A percentile compares a stretch with the other conserved stretches of the same genome.
These are phyloP conservation scores for Apogon talboti DNA, from an alignment of 2,797 vertebrate genomes.

Conservation along the genomic window DNA sequence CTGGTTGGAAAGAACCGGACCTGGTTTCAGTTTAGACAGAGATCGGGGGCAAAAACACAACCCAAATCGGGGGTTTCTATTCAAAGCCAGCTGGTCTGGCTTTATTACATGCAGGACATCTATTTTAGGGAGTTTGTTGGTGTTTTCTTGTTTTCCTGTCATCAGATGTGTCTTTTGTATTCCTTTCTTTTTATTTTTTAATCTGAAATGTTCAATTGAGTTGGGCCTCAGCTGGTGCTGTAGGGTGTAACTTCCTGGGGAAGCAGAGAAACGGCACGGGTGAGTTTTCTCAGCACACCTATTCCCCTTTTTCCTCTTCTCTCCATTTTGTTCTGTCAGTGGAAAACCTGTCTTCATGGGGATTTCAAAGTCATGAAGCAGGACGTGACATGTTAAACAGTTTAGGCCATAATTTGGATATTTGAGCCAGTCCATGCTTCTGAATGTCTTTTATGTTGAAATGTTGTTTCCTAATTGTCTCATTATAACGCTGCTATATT, in stretches of 20 bases:
- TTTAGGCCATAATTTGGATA: constrained; percentile 63
- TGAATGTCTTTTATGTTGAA: constrained; percentile 44
- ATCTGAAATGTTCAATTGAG: constrained; percentile 87
- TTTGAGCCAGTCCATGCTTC: constrained; percentile 45
- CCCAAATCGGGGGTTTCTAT: constrained; percentile 95
- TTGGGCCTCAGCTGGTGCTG: constrained; percentile 94
- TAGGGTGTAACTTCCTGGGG: constrained; percentile 94
- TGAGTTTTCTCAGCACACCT: constrained; percentile 86
- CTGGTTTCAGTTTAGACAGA: constrained; percentile 88
- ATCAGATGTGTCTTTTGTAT: constrained; percentile 21
- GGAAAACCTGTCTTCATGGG: constrained; percentile 46
- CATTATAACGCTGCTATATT: constrained; percentile 43
- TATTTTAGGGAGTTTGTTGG: constrained; percentile 52
- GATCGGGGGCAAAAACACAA: constrained; percentile 88
- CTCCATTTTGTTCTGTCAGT: constrained; percentile 44
- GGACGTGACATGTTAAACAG: constrained; percentile 60
- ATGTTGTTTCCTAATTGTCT: constrained; percentile 46
- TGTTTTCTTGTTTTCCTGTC: constrained; percentile 37
- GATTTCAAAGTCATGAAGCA: constrained; percentile 32
- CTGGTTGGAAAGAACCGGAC: constrained; percentile 82
- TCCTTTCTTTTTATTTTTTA: constrained; percentile 36
- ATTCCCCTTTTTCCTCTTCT: constrained; percentile 55
- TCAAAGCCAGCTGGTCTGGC: constrained; percentile 99
- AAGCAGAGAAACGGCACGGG: constrained; percentile 91
- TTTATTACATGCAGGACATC: constrained; percentile 92